phyloP scores from a whole-genome alignment of 2,113 vertebrate species.

The Triplophysa tibetana region DNA sequence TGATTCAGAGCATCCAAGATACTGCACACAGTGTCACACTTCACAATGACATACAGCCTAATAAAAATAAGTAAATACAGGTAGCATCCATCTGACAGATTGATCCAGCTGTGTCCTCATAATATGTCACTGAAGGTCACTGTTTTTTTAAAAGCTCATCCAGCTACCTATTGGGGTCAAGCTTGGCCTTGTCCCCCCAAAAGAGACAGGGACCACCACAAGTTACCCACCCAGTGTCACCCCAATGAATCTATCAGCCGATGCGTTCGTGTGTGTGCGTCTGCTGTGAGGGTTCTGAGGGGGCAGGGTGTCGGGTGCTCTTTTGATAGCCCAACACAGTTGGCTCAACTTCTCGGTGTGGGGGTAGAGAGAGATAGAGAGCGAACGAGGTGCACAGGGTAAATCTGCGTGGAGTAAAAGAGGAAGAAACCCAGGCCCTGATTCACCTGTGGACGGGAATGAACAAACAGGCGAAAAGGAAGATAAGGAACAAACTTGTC shows the following conservation, averaged over 20 bases:
- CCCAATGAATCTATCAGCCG: constrained; percentile 60
- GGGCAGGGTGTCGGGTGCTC: constrained; percentile 43
- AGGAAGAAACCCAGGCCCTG: constrained; percentile 54
- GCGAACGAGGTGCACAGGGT: constrained; percentile 54
- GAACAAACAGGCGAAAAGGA: constrained; percentile 48
- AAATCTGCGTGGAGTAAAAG: constrained; percentile 58
- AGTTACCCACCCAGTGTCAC: constrained; percentile 49
- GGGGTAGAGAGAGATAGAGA: constrained; percentile 65
- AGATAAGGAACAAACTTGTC: constrained; percentile 61
- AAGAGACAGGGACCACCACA: constrained; percentile 39
- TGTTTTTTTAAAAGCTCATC: not conserved
- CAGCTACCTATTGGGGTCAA: constrained; percentile 12
- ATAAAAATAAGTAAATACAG: not conserved
- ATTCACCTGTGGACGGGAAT: constrained; percentile 57
- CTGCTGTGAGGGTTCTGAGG: constrained; percentile 32
- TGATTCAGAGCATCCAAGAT: not conserved
- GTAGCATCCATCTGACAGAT: not conserved
- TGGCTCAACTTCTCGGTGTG: constrained; percentile 73
- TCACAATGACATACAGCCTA: not conserved
- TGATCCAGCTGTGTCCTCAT: not conserved
- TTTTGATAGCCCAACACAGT: constrained; percentile 77
- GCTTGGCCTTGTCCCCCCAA: constrained; percentile 16
- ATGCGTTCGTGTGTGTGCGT: constrained; percentile 52
- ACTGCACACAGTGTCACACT: not conserved
- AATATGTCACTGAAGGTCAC: not conserved